phyloP scores from a whole-genome alignment of 2,113 vertebrate genomes.

The Haplochromis burtoni region DNA sequence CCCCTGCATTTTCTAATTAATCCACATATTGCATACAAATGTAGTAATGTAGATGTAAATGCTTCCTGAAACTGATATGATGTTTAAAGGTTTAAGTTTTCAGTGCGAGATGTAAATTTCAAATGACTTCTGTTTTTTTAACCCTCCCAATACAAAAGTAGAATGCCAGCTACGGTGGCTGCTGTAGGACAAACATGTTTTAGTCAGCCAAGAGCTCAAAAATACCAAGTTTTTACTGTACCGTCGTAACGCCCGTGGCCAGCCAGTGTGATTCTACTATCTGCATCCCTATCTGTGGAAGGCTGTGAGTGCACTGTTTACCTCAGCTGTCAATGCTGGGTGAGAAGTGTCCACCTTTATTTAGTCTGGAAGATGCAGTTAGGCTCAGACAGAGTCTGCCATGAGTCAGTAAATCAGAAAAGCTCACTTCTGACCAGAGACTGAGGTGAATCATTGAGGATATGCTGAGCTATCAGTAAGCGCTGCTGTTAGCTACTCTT shows the following conservation, averaged over 20 bases:
- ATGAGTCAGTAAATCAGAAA: neutral
- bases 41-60: neutral
- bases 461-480: neutral
- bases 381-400: neutral
- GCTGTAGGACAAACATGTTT: neutral
- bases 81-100: neutral
- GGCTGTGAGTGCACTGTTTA: neutral
- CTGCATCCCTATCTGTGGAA: neutral
- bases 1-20: neutral
- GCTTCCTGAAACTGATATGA: neutral
- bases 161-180: neutral
- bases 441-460: neutral
- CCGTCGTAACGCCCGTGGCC: accelerated
- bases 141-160: neutral
- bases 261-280: neutral
- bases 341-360: neutral
- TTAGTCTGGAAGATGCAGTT: neutral
- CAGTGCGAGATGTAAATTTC: neutral
- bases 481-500: neutral
- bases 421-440: neutral
- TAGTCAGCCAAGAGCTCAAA: neutral
- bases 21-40: neutral
- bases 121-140: neutral
- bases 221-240: neutral
- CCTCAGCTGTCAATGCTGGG: neutral